Conservation (phyloP, 2,888 invertebrate genomes). For the Rhagophthalmus giganteus region DNA sequence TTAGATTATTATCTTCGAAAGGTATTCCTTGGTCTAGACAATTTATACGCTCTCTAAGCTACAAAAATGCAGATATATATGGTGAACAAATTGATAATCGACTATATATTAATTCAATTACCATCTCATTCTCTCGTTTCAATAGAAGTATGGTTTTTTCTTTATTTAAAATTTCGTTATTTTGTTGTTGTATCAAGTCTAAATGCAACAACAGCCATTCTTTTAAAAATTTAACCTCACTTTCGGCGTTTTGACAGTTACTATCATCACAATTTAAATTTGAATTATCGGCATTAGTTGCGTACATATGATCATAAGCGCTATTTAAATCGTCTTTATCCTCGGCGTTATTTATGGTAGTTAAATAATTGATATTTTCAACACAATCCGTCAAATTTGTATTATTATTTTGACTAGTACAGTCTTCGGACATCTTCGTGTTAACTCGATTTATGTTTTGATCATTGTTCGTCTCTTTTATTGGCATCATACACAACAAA, state of each 20-base stretch:
- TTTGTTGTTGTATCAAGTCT: slow-evolving; percentile 88
- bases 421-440: slow-evolving; percentile 57
- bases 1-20: slow-evolving; percentile 39
- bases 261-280: slow-evolving; percentile 33
- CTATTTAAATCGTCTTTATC: slow-evolving; percentile 63
- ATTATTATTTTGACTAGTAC: slow-evolving; percentile 48
- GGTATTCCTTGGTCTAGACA: slow-evolving; percentile 67
- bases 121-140: slow-evolving; percentile 77
- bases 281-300: slow-evolving; percentile 60
- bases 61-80: too few relatives aligned
- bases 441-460: slow-evolving; percentile 53
- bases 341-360: slow-evolving; percentile 32
- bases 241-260: slow-evolving; percentile 53
- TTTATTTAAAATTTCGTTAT: slow-evolving; percentile 77
- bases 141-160: slow-evolving; percentile 75
- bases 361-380: slow-evolving; percentile 43
- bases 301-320: slow-evolving; percentile 75
- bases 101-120: slow-evolving; percentile 54
- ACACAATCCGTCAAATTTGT: slow-evolving; percentile 47
- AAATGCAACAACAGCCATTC: slow-evolving; percentile 80
- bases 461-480: slow-evolving; percentile 47
- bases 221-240: slow-evolving; percentile 72
- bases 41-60: slow-evolving; percentile 61
- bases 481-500: slow-evolving; percentile 28
- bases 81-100: not conserved